Percentiles rank a stretch among this genome's conserved stretches.
phyloP scores from a whole-genome alignment of 2,797 vertebrate genomes.

The Micropoecilia bifurca region DNA sequence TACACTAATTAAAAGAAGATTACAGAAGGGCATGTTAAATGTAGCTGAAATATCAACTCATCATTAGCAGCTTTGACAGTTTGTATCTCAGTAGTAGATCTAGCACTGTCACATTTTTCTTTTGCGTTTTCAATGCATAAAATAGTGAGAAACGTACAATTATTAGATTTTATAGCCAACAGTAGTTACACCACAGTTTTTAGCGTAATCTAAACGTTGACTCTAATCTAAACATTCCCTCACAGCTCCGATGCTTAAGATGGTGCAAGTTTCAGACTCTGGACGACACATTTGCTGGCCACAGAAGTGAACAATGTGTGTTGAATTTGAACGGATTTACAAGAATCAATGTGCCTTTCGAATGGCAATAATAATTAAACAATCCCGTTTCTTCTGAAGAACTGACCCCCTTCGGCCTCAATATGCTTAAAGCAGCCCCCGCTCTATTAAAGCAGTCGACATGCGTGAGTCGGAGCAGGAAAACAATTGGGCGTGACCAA shows the following conservation, averaged over 20 bases:
- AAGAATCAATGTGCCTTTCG: neutral
- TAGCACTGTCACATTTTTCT: neutral
- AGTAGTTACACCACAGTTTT: neutral
- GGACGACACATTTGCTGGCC: neutral
- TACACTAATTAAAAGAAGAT: no score
- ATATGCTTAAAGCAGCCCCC: neutral
- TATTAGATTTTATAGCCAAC: neutral
- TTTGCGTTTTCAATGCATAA: neutral
- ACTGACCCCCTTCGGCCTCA: neutral
- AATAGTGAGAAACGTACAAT: neutral
- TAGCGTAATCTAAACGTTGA: neutral
- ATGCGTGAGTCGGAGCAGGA: neutral
- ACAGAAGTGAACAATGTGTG: neutral
- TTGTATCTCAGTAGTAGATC: neutral
- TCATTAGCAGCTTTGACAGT: neutral
- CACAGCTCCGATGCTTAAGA: neutral
- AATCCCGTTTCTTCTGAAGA: neutral
- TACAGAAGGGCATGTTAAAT: neutral
- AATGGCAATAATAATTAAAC: neutral
- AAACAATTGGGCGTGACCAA: constrained; percentile 4
- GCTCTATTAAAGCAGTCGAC: neutral
- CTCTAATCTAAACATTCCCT: no score
- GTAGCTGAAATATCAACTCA: neutral
- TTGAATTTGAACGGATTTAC: neutral
- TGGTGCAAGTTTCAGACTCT: neutral